Evolutionary conservation across 2,113 vertebrate species (phyloP).

Genomic region (Lathamus discolor): DNA sequence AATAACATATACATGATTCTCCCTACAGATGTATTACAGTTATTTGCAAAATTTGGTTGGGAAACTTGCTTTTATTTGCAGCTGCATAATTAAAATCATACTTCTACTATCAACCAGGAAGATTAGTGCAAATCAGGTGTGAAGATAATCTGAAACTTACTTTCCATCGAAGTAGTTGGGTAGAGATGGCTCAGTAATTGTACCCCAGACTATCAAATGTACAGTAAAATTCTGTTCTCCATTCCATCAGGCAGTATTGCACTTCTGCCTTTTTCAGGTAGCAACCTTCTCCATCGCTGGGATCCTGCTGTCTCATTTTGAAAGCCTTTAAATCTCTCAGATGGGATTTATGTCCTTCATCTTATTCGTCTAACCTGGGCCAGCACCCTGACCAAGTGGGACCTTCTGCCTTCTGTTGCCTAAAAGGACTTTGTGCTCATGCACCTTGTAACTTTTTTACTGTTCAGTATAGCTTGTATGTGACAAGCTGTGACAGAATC

Average conservation of each 20-base stretch:
- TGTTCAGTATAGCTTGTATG: background rate
- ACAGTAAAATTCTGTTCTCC: background rate
- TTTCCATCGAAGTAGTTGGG: background rate
- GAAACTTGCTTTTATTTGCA: background rate
- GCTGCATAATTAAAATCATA: background rate
- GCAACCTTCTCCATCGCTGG: background rate
- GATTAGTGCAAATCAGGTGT: background rate
- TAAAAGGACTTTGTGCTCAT: background rate
- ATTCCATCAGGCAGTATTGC: background rate
- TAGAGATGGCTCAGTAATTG: background rate
- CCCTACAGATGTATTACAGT: background rate
- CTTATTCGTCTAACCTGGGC: background rate
- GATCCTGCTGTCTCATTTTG: background rate
- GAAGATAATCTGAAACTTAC: background rate
- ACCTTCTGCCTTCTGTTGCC: background rate
- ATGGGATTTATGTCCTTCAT: background rate
- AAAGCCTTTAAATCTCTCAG: background rate
- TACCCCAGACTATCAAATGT: background rate
- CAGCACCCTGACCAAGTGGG: background rate
- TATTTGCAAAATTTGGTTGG: background rate
- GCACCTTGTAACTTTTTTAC: fast-evolving
- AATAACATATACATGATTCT: background rate
- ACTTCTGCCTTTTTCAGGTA: background rate
- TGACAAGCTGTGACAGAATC: background rate
- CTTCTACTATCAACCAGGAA: background rate